Evolutionary conservation across 2,888 invertebrate species (phyloP).

Genomic region (Adineta ricciae): DNA sequence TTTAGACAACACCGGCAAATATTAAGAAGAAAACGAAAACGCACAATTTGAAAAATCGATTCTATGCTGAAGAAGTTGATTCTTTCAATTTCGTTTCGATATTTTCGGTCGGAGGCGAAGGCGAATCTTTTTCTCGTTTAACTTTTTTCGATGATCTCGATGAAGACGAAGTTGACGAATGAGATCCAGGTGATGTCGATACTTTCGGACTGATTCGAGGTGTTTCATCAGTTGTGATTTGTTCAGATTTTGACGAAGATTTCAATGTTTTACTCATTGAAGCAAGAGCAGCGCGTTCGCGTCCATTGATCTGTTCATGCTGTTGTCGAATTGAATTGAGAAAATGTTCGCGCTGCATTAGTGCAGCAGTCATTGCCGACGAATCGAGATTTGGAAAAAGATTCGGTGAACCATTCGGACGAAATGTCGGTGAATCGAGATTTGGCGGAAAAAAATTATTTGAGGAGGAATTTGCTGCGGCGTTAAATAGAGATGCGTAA

Average conservation of each 20-base stretch:
- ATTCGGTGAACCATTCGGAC: not conserved
- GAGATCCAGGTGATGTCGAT: not conserved
- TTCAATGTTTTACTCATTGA: not conserved
- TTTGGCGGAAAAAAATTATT: not conserved
- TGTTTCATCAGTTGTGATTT: not conserved
- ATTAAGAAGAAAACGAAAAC: not conserved
- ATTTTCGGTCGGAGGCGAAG: not conserved
- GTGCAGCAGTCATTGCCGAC: not conserved
- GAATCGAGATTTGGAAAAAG: not conserved
- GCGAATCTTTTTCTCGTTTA: not conserved
- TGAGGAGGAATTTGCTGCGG: not conserved
- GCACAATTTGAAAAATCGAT: not conserved
- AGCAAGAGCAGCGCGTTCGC: not conserved
- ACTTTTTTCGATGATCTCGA: not conserved
- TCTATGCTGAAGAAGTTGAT: not conserved
- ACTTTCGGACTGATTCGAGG: not conserved
- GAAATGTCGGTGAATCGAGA: not conserved
- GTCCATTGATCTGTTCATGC: conserved; percentile 3
- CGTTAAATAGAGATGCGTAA: not conserved
- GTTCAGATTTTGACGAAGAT: not conserved
- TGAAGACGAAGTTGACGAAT: not conserved
- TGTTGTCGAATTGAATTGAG: not conserved
- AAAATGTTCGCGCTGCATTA: conserved; percentile 17
- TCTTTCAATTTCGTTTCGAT: not conserved
- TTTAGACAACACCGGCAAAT: not conserved